Evolutionary conservation across 2,888 invertebrate genomes (phyloP).

Genomic region (Diaprepes abbreviatus): DNA sequence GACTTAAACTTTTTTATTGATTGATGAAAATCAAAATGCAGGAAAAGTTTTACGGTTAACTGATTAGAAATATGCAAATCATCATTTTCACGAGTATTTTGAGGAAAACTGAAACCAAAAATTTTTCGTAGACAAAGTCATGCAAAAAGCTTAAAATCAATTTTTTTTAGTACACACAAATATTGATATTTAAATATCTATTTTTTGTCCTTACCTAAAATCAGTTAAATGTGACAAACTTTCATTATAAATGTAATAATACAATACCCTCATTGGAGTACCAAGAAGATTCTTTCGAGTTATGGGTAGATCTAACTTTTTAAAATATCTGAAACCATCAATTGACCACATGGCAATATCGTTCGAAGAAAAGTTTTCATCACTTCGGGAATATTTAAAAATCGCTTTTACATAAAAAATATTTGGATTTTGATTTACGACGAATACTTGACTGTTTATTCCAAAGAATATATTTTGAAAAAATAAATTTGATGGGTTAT

Average conservation of each 20-base stretch:
- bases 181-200: too few relatives aligned
- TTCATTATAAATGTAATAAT: not conserved
- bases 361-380: not conserved
- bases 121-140: too few relatives aligned
- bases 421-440: not conserved
- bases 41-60: too few relatives aligned
- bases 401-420: not conserved
- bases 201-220: slow-evolving; percentile 12
- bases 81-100: too few relatives aligned
- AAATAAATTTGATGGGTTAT: not conserved
- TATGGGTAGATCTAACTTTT: not conserved
- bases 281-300: not conserved
- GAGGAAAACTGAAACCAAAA: too few relatives aligned
- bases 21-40: too few relatives aligned
- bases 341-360: not conserved
- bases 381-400: not conserved
- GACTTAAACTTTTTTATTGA: too few relatives aligned
- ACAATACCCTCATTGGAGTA: not conserved
- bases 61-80: too few relatives aligned
- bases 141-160: too few relatives aligned
- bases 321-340: slow-evolving; percentile 10
- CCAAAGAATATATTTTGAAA: not conserved
- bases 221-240: slow-evolving; percentile 6
- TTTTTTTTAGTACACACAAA: too few relatives aligned
- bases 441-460: not conserved